Evolutionary conservation across 2,113 vertebrate genomes (phyloP).

Genomic region (rat (Rattus norvegicus)): DNA sequence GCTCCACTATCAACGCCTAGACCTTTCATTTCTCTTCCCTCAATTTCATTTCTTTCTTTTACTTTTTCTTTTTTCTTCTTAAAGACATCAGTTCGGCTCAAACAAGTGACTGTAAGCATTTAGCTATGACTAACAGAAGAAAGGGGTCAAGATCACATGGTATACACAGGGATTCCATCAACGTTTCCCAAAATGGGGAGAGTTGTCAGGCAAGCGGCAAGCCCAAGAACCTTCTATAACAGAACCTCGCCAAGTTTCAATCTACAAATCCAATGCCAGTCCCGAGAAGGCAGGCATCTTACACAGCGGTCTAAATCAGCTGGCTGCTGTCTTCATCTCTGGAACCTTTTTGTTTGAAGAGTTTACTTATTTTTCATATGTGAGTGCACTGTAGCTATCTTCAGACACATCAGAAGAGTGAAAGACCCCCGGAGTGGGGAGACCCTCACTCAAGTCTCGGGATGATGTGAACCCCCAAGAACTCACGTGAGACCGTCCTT

Average conservation of each 20-base stretch:
- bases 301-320: slow-evolving; percentile 1
- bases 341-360: not conserved
- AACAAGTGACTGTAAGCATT: slow-evolving; percentile 21
- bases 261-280: not conserved
- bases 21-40: slow-evolving; percentile 28
- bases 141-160: not conserved
- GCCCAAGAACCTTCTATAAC: not conserved
- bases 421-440: no score
- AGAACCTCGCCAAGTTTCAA: not conserved
- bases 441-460: no score
- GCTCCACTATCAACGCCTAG: not conserved
- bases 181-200: not conserved
- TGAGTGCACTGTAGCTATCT: no score
- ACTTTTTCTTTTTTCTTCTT: not conserved
- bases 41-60: not conserved
- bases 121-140: not conserved
- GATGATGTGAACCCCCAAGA: no score
- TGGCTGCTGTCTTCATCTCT: not conserved
- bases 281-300: not conserved
- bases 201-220: not conserved
- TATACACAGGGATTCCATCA: not conserved
- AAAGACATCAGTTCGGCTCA: not conserved
- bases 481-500: no score
- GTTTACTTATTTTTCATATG: no score
- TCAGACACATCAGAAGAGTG: no score